phyloP scores from a whole-genome alignment of 2,888 invertebrate genomes.

The Poecilus cupreus region DNA sequence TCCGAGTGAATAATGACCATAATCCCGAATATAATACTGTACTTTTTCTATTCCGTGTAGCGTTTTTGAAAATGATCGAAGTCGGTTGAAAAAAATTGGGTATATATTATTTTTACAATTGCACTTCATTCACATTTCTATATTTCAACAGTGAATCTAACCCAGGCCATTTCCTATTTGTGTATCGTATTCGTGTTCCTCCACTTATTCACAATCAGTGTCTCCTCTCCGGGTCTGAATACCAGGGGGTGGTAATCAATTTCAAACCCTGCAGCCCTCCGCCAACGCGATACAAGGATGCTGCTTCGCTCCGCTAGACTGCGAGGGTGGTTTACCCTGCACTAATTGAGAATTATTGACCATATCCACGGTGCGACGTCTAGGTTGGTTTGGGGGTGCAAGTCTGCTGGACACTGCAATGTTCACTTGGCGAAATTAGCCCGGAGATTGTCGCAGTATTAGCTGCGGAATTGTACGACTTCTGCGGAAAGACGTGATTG shows the following conservation, averaged over 20 bases:
- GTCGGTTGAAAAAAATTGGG: too few relatives aligned
- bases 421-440: slow-evolving; percentile 3
- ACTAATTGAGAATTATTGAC: slow-evolving; percentile 49
- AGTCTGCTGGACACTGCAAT: background rate
- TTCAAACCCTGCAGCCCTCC: background rate
- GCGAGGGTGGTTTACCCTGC: slow-evolving; percentile 23
- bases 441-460: background rate
- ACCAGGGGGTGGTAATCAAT: slow-evolving; percentile 22
- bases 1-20: too few relatives aligned
- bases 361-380: background rate
- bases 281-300: background rate
- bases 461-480: background rate
- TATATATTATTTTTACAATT: too few relatives aligned
- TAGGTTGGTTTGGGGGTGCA: background rate
- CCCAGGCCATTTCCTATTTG: too few relatives aligned
- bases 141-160: too few relatives aligned
- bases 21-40: too few relatives aligned
- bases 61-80: too few relatives aligned
- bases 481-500: background rate
- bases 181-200: too few relatives aligned
- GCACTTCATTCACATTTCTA: too few relatives aligned
- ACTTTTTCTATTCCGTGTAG: too few relatives aligned
- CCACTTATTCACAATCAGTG: background rate
- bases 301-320: background rate
- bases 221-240: background rate